Conservation (phyloP, 2,888 invertebrate species). For the Xanthostigma xanthostigma region DNA sequence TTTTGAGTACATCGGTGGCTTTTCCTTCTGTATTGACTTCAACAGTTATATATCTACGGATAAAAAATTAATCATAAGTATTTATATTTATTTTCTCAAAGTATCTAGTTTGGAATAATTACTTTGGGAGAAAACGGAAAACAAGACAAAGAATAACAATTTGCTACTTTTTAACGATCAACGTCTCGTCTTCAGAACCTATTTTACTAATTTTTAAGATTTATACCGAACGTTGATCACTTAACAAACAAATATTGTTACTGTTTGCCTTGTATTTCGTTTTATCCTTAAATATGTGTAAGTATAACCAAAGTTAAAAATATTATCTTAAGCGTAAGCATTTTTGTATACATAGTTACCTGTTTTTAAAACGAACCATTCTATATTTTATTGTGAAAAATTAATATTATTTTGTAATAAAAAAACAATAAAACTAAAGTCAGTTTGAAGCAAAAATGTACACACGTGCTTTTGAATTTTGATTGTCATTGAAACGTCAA, state of each 20-base stretch:
- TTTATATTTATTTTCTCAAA: no score
- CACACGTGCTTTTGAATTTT: no score
- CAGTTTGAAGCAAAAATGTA: no score
- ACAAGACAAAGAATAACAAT: conserved; percentile 5
- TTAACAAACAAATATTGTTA: not conserved
- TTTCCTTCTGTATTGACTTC: conserved; percentile 40
- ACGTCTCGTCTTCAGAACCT: no score
- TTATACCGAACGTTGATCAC: not conserved
- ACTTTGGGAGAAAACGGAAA: conserved; percentile 7
- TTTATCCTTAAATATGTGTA: not conserved
- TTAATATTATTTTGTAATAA: no score
- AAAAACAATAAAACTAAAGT: no score
- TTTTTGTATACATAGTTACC: conserved; percentile 13
- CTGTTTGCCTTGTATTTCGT: not conserved
- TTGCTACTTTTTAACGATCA: no score
- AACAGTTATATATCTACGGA: conserved; percentile 48
- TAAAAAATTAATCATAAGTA: conserved; percentile 14
- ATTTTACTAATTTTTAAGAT: not conserved
- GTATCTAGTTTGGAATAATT: conserved; percentile 1
- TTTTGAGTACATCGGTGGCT: conserved; percentile 23
- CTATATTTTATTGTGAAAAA: not conserved
- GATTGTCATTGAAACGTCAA: no score
- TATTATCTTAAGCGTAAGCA: not conserved
- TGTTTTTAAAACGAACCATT: conserved; percentile 25
- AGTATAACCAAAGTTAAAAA: not conserved